Conservation (phyloP, 1,140 invertebrate genomes). For the Augochlora pura region DNA sequence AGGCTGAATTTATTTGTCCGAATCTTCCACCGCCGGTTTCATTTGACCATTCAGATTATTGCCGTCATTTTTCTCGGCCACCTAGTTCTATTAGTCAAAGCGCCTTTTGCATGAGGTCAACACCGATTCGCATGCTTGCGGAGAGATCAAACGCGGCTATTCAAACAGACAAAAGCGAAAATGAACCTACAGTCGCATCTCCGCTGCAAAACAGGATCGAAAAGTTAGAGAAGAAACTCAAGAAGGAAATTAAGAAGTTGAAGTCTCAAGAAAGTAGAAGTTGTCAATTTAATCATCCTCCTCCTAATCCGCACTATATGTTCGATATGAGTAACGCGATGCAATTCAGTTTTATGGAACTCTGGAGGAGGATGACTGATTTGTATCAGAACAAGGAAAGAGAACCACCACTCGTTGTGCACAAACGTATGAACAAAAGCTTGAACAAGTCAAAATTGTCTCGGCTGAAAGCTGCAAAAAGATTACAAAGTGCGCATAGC, state of each 20-base stretch:
- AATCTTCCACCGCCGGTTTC: neutral
- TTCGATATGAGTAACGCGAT: neutral
- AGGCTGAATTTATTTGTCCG: neutral
- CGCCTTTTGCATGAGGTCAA: neutral
- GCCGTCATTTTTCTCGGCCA: neutral
- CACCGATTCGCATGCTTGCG: neutral
- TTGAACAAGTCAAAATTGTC: neutral
- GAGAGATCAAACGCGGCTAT: neutral
- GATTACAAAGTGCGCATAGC: neutral
- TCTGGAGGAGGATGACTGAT: slow-evolving; percentile 28
- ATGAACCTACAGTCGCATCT: neutral
- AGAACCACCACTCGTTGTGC: neutral
- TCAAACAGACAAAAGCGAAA: neutral
- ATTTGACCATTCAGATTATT: neutral
- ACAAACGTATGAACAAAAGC: neutral
- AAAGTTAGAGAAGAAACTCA: slow-evolving; percentile 54
- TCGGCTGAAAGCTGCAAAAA: neutral
- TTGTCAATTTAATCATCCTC: neutral
- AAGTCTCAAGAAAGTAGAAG: neutral
- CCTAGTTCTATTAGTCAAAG: slow-evolving; percentile 4
- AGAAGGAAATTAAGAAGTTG: slow-evolving; percentile 10
- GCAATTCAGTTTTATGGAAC: slow-evolving; percentile 14
- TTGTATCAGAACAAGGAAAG: neutral
- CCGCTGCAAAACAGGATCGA: slow-evolving; percentile 53
- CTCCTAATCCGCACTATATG: neutral